phyloP scores from a whole-genome alignment of 1,140 invertebrate genomes.

The Achroia grisella region DNA sequence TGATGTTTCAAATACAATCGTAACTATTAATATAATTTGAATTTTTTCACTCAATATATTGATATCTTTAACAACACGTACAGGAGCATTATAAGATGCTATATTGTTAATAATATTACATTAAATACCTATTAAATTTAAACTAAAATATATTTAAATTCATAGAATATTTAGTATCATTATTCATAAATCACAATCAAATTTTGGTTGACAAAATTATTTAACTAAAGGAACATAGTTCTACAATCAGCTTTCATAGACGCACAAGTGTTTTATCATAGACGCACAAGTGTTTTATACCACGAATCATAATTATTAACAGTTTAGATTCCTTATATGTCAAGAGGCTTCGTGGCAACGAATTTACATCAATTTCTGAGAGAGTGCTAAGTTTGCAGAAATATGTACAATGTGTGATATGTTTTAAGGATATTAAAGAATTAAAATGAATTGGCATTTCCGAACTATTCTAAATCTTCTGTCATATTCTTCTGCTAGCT shows the following conservation, averaged over 20 bases:
- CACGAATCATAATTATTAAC: conserved; percentile 19
- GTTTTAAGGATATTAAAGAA: too few species aligned
- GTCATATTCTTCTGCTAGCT: too few species aligned
- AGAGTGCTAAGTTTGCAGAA: too few species aligned
- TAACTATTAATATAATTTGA: too few species aligned
- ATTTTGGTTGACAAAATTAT: conserved; percentile 66
- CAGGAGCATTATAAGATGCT: conserved; percentile 55
- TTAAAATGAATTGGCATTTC: too few species aligned
- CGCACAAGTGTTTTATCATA: too few species aligned
- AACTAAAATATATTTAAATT: conserved; percentile 59
- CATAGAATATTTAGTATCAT: conserved; percentile 46
- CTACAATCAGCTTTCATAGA: conserved; percentile 36
- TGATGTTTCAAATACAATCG: too few species aligned
- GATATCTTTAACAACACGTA: conserved; percentile 65
- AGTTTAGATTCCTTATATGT: conserved; percentile 1
- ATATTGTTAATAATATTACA: conserved; percentile 45
- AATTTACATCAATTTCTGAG: too few species aligned
- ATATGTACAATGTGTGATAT: too few species aligned
- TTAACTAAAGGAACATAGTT: conserved; percentile 65
- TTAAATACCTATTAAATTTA: conserved; percentile 54
- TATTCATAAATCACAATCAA: conserved; percentile 59
- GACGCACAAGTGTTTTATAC: conserved; percentile 63
- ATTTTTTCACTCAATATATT: conserved; percentile 57
- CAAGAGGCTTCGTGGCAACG: too few species aligned
- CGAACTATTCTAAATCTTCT: too few species aligned